phyloP scores from a whole-genome alignment of 1,140 invertebrate species.

The Diorhabda sublineata region DNA sequence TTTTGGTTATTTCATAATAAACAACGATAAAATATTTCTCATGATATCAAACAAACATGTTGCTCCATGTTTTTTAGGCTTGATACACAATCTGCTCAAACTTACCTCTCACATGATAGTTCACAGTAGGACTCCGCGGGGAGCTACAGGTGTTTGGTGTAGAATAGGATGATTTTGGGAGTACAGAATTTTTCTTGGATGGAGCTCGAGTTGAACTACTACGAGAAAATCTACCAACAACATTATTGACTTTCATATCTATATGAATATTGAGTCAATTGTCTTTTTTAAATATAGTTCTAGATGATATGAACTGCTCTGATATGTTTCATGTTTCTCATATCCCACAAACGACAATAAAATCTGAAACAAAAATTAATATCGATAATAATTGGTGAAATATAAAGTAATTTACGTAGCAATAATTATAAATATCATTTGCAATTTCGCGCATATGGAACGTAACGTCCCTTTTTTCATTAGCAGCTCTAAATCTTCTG shows the following conservation, averaged over 20 bases:
- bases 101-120: slow-evolving; percentile 26
- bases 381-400: too few relatives aligned
- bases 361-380: slow-evolving; percentile 6
- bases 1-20: too few relatives aligned
- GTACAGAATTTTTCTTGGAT: slow-evolving; percentile 14
- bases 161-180: slow-evolving; percentile 38
- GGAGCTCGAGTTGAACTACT: slow-evolving; percentile 28
- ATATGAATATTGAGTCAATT: neutral
- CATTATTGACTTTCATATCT: slow-evolving; percentile 29
- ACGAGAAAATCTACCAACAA: slow-evolving; percentile 28
- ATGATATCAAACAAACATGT: too few relatives aligned
- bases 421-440: too few relatives aligned
- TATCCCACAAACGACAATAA: neutral
- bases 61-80: too few relatives aligned
- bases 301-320: slow-evolving; percentile 14
- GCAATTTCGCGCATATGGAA: too few relatives aligned
- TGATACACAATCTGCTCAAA: neutral
- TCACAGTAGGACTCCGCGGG: slow-evolving; percentile 31
- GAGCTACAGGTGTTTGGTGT: slow-evolving; percentile 31
- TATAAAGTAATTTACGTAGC: too few relatives aligned
- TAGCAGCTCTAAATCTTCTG: too few relatives aligned
- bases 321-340: slow-evolving; percentile 16
- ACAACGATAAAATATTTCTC: too few relatives aligned
- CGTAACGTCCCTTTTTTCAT: too few relatives aligned
- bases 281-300: neutral